Base-by-base conservation (phyloP, 2,113 vertebrate species). In the Atractosteus spatula region DNA sequence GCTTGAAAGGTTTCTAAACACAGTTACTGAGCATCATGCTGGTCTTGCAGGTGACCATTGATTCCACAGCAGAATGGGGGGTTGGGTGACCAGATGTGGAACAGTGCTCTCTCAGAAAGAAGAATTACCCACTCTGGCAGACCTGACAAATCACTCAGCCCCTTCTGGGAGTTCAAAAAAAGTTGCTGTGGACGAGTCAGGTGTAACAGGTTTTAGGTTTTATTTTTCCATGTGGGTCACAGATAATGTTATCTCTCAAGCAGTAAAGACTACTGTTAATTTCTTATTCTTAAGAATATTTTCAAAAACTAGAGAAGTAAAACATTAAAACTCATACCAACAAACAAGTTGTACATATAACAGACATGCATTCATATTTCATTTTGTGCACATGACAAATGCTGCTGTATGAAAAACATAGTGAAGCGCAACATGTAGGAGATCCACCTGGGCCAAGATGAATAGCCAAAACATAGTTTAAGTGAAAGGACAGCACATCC, bases 1-100 rank as follows among this genome's bases (percentile, higher is more conserved):
- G 16, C 16, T n/a, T 3, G 1, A 17, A n/a, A 16, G 71, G 57
- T 81, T 76, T 80, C 77, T 77, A 79, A 80, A 79, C 74, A 81
- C 71, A 79, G 76, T 82, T 77, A 79, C 75, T 54, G 70, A 41
- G 17, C 17, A 29, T 66, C 41, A 11, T 62, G 73, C 71, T 64
- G 66, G 54, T 61, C 55, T 13, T 55, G 73, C 2, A n/a, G 14
- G 3, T 66, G 71, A 70, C 73, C 74, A 69, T 75, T 80, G 72
- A 75, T 77, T 75, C 77, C 79, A 78, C 77, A 76, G 79, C 70
- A 41, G 71, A 75, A 67, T 68, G 0, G 62, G 71, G 76, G 71
- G 42, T 77, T 67, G 74, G 69, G 55, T 76, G 63, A 73, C 42
- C 77, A 78, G 77, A 78, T 78, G 73, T 75, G 66, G 73, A 70